phyloP scores from a whole-genome alignment of 2,113 vertebrate species.

The Tiliqua scincoides region DNA sequence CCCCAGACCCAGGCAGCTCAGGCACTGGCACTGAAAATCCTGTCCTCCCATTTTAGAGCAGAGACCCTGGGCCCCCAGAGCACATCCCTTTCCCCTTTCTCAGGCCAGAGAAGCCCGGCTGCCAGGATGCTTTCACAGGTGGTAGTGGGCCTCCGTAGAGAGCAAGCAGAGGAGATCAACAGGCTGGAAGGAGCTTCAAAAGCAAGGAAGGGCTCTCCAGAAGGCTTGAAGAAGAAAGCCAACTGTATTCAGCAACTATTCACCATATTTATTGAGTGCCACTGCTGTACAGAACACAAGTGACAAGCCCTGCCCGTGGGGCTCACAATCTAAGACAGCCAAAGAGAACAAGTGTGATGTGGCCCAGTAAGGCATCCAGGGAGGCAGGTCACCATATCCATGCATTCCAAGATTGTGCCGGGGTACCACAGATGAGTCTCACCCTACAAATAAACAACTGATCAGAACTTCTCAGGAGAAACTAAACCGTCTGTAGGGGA shows the following conservation, averaged over 20 bases:
- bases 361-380: not conserved
- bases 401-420: accelerated
- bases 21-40: not conserved
- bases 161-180: not conserved
- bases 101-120: not conserved
- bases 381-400: not conserved
- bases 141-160: not conserved
- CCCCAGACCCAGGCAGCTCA: not conserved
- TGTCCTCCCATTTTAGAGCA: not conserved
- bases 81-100: not conserved
- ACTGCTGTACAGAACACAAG: not conserved
- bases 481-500: not conserved
- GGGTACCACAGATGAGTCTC: too few species aligned
- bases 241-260: accelerated
- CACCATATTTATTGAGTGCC: not conserved
- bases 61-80: not conserved
- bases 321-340: not conserved
- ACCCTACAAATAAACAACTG: not conserved
- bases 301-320: not conserved
- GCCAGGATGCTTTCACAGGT: not conserved
- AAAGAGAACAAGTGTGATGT: too few species aligned
- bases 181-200: not conserved
- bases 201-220: not conserved
- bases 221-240: not conserved
- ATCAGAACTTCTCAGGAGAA: not conserved